A percentile compares a stretch with the other conserved stretches of the same genome.
Evolutionary conservation across 2,888 invertebrate genomes (phyloP).

Genomic region (Cephus pygmeus): DNA sequence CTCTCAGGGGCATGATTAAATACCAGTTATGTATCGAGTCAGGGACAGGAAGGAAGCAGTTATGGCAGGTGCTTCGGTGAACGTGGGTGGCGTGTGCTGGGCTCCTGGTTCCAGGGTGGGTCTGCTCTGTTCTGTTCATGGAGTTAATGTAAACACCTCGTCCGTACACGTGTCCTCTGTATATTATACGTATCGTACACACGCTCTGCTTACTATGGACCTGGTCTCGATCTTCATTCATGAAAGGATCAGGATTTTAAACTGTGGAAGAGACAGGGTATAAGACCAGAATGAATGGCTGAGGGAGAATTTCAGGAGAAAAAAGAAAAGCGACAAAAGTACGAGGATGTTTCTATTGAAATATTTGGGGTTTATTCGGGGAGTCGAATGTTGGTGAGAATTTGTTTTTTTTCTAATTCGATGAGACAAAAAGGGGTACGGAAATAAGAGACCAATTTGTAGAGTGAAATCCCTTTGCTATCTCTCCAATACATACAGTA

Average conservation of each 20-base stretch:
- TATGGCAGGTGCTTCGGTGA: constrained; percentile 37
- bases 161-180: constrained; percentile 49
- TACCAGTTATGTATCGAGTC: constrained; percentile 31
- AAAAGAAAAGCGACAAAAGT: not conserved
- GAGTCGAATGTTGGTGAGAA: not conserved
- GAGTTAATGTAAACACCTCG: constrained; percentile 45
- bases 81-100: constrained; percentile 35
- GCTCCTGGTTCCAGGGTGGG: constrained; percentile 1
- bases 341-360: not conserved
- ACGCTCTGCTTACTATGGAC: constrained; percentile 5
- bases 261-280: not conserved
- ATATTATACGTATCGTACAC: constrained; percentile 21
- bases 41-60: constrained; percentile 35
- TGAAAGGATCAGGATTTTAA: constrained; percentile 3
- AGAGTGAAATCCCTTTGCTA: not conserved
- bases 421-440: not conserved
- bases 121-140: not conserved
- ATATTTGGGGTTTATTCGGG: not conserved
- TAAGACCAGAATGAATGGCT: not conserved
- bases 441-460: not conserved
- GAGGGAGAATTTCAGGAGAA: not conserved
- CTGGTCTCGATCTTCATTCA: constrained; percentile 5
- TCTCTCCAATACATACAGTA: not conserved
- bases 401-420: not conserved
- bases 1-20: not conserved